Base-by-base conservation (phyloP, 2,888 invertebrate species). In the Conops quadrifasciatus region DNA sequence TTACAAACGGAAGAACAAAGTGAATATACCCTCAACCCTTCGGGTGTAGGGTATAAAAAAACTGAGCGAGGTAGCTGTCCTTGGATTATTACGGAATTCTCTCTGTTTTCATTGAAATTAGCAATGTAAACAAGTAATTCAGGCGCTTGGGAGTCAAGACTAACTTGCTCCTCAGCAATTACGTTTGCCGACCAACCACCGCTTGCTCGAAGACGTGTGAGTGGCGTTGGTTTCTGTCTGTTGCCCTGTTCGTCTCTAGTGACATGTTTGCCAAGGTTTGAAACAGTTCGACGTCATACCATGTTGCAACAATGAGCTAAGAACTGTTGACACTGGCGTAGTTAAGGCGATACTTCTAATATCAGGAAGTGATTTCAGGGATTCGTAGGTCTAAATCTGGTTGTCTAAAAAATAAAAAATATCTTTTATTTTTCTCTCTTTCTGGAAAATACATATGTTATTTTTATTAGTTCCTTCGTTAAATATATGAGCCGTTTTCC, bases 181-280 rank as follows among this genome's bases (percentile, higher is more conserved):
- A 60, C 60, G 60, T 60, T 60, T 36, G 30, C 15, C n/a, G n/a
- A n/a, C 36, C n/a, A 36, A 60, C 16, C 60, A 60, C n/a, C 36
- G 11, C 9, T 15, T 30, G 30, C 60, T 28, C 16, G 60, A n/a
- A 30, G 30, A 60, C 60, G 60, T 60, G 60, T 36, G 36, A 16
- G 28, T 21, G 60, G 36, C 60, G 36, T n/a, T 30, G 15, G 60
- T 60, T 60, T 28, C 60, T 51, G 51, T 16, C n/a, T 4, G n/a
- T 16, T 51, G 2, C 24, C 5, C 58, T 58, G 58, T 24, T 58
- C 26, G 5, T 21, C 36, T 16, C 24, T 16, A 16, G 36, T n/a
- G 21, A 30, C 58, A 58, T 58, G 58, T 58, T 58, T 15, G 21
- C 16, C 60, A n/a, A n/a, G n/a, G 36, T 16, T 60, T 21, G 36